Conservation (phyloP, 1,140 invertebrate species). For the Danaus plexippus region DNA sequence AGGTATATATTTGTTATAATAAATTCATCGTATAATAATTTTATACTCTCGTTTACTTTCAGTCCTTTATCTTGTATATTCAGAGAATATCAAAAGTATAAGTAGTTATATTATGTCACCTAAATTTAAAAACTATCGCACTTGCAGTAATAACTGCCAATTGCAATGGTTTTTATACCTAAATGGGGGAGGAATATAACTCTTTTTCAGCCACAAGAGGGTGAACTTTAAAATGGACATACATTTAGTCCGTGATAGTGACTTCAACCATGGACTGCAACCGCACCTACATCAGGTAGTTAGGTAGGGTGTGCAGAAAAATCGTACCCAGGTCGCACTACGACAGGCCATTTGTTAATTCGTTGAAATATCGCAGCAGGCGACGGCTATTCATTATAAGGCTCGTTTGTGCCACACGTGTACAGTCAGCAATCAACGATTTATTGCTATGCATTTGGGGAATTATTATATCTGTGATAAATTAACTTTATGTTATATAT, state of each 20-base stretch:
- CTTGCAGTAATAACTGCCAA: too few species aligned
- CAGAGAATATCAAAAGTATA: too few species aligned
- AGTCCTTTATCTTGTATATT: too few species aligned
- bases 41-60: too few species aligned
- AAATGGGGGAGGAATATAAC: too few species aligned
- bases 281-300: conserved; percentile 58
- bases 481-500: conserved; percentile 1
- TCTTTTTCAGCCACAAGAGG: too few species aligned
- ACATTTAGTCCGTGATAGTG: too few species aligned
- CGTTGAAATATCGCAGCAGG: conserved; percentile 62
- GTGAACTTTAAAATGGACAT: too few species aligned
- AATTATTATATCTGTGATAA: conserved; percentile 10
- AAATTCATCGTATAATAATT: background rate
- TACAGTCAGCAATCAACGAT: conserved; percentile 31
- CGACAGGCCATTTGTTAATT: conserved; percentile 68
- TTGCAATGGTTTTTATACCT: too few species aligned
- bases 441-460: conserved; percentile 11
- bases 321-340: conserved; percentile 47
- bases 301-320: conserved; percentile 62
- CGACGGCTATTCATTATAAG: conserved; percentile 65
- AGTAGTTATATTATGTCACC: too few species aligned
- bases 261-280: conserved; percentile 15
- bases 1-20: background rate
- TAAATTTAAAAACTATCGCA: too few species aligned
- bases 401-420: conserved; percentile 64